phyloP scores from a whole-genome alignment of 1,140 invertebrate genomes.

The Bombus vancouverensis region DNA sequence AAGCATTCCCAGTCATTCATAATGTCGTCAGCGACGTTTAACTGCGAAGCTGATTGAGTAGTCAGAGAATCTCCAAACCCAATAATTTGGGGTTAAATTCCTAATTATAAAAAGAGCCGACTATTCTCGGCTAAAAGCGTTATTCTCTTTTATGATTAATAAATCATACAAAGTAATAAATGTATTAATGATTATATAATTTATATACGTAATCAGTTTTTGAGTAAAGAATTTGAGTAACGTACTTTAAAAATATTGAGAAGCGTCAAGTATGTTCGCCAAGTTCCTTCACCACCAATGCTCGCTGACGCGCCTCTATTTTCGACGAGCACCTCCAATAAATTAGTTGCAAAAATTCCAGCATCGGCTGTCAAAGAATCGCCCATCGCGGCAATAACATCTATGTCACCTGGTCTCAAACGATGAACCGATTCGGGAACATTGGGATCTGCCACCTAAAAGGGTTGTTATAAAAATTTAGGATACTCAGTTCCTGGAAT shows the following conservation, averaged over 20 bases:
- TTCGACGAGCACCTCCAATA: slow-evolving; percentile 80
- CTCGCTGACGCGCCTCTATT: slow-evolving; percentile 82
- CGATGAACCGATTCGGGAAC: slow-evolving; percentile 83
- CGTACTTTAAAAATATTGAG: slow-evolving; percentile 77
- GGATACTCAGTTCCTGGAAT: no score
- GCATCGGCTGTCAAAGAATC: slow-evolving; percentile 87
- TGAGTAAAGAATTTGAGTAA: neutral
- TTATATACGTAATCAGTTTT: neutral
- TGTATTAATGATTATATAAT: no score
- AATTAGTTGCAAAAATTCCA: slow-evolving; percentile 82
- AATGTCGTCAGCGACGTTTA: slow-evolving; percentile 84
- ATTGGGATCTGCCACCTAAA: slow-evolving; percentile 68
- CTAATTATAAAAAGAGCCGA: slow-evolving; percentile 68
- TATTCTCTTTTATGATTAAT: neutral
- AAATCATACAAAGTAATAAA: no score
- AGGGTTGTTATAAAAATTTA: neutral
- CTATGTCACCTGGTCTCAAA: slow-evolving; percentile 86
- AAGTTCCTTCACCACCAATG: slow-evolving; percentile 84
- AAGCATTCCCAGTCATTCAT: no score
- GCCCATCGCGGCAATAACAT: slow-evolving; percentile 87
- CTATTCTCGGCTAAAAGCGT: neutral
- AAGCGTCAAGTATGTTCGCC: slow-evolving; percentile 83
- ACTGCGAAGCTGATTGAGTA: slow-evolving; percentile 81
- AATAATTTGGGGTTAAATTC: slow-evolving; percentile 86
- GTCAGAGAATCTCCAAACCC: slow-evolving; percentile 82